A percentile compares a stretch with the other conserved stretches of the same genome.
phyloP scores from a whole-genome alignment of 2,888 invertebrate species.

The Hirtodrosophila alboralis region DNA sequence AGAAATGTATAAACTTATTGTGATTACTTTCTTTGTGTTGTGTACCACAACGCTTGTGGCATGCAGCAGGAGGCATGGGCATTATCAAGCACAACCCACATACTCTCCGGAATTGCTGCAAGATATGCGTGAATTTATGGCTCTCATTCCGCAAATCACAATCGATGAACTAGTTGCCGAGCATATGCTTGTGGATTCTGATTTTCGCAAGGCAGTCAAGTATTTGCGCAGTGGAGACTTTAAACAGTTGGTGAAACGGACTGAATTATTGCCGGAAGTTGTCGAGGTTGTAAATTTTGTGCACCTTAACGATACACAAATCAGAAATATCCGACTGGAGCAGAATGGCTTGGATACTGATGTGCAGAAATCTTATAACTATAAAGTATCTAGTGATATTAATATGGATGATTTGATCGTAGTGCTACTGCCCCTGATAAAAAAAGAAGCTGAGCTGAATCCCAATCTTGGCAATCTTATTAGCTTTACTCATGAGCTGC shows the following conservation, averaged over 20 bases:
- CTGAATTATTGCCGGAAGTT: conserved; percentile 73
- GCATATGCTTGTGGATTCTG: conserved; percentile 70
- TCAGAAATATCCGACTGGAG: background rate
- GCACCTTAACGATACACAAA: conserved; percentile 65
- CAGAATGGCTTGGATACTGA: too few relatives aligned
- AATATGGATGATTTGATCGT: conserved; percentile 36
- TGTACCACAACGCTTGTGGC: conserved; percentile 23
- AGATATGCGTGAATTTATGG: conserved; percentile 70
- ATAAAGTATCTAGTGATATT: background rate
- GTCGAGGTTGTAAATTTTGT: conserved; percentile 71
- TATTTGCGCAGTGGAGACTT: conserved; percentile 72
- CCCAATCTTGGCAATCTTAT: conserved; percentile 47
- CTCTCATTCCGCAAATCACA: conserved; percentile 63
- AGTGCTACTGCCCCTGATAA: conserved; percentile 25
- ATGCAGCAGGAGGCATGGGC: conserved; percentile 6
- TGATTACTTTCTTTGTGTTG: conserved; percentile 13
- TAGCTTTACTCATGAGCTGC: conserved; percentile 69
- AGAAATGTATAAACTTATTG: conserved; percentile 21
- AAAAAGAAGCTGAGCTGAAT: background rate
- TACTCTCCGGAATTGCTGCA: conserved; percentile 75
- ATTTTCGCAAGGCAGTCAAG: conserved; percentile 70
- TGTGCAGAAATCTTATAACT: conserved; percentile 14
- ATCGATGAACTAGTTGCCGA: conserved; percentile 72
- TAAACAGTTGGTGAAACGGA: conserved; percentile 52
- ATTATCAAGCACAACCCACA: conserved; percentile 5